Evolutionary conservation across 2,888 invertebrate genomes (phyloP).

Genomic region (Ennomos fuscantarius): DNA sequence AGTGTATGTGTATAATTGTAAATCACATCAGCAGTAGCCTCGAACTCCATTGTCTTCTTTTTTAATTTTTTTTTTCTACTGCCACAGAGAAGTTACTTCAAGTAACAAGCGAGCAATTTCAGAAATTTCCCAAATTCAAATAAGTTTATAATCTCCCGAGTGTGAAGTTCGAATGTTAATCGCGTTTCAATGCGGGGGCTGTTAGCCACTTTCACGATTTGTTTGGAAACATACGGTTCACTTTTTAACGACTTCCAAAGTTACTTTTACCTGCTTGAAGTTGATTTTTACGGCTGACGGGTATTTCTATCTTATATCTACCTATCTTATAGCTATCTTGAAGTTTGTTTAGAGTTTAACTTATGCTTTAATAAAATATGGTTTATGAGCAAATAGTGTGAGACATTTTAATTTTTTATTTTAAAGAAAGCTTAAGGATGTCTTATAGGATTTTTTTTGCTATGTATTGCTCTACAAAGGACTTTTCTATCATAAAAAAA

Average conservation of each 20-base stretch:
- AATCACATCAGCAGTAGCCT: too few relatives aligned
- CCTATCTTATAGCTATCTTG: too few relatives aligned
- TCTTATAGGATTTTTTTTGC: too few relatives aligned
- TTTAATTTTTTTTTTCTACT: too few relatives aligned
- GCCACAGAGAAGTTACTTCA: neutral
- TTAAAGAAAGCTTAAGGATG: too few relatives aligned
- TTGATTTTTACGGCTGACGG: neutral
- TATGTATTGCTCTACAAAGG: too few relatives aligned
- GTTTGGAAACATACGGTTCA: constrained; percentile 18
- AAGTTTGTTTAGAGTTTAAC: neutral
- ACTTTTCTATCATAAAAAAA: too few relatives aligned
- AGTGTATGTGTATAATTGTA: too few relatives aligned
- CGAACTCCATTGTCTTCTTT: too few relatives aligned
- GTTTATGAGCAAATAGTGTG: too few relatives aligned
- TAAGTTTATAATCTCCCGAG: constrained; percentile 14
- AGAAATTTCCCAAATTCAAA: constrained; percentile 7
- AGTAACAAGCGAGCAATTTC: neutral
- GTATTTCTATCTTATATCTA: neutral
- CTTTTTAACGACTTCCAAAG: constrained; percentile 9
- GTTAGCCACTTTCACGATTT: constrained; percentile 20
- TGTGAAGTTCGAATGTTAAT: constrained; percentile 19
- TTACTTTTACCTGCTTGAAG: constrained; percentile 8
- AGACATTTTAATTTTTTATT: too few relatives aligned
- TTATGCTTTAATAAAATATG: too few relatives aligned
- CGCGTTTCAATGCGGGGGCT: constrained; percentile 11